These are phyloP conservation scores for Drosophila glabriapex DNA, from an alignment of 2,888 invertebrate species.

Conservation along the genomic window DNA sequence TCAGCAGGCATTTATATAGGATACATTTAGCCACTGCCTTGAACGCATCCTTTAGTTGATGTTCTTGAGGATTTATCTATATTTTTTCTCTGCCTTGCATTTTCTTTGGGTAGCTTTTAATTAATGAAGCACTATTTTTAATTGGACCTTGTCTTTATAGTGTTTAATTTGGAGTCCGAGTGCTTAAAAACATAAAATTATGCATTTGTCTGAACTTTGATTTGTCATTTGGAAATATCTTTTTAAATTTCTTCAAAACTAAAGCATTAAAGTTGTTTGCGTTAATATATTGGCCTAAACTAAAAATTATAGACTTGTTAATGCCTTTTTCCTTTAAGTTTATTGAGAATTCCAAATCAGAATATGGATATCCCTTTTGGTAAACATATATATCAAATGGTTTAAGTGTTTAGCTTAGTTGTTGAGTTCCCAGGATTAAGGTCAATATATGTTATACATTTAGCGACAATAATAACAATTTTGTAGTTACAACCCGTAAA, in stretches of 20 bases:
- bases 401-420: background rate
- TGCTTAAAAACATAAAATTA: background rate
- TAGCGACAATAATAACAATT: background rate
- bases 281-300: no score
- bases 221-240: background rate
- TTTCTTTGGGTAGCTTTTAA: slow-evolving; percentile 19
- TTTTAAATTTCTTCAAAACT: background rate
- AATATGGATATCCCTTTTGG: background rate
- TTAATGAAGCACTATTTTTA: slow-evolving; percentile 38
- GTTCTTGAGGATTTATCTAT: slow-evolving; percentile 33
- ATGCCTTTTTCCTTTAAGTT: background rate
- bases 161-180: slow-evolving; percentile 3
- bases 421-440: background rate
- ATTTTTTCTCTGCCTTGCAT: slow-evolving; percentile 10
- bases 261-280: background rate
- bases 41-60: slow-evolving; percentile 19
- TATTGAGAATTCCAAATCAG: background rate
- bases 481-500: background rate
- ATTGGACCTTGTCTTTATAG: slow-evolving; percentile 39
- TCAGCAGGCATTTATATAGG: slow-evolving; percentile 46
- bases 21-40: slow-evolving; percentile 27
- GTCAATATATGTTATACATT: background rate
- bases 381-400: background rate
- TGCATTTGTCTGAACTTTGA: slow-evolving; percentile 10
- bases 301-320: background rate